Evolutionary conservation across 2,797 vertebrate genomes (phyloP).

Genomic region (Poliocrania exsul): DNA sequence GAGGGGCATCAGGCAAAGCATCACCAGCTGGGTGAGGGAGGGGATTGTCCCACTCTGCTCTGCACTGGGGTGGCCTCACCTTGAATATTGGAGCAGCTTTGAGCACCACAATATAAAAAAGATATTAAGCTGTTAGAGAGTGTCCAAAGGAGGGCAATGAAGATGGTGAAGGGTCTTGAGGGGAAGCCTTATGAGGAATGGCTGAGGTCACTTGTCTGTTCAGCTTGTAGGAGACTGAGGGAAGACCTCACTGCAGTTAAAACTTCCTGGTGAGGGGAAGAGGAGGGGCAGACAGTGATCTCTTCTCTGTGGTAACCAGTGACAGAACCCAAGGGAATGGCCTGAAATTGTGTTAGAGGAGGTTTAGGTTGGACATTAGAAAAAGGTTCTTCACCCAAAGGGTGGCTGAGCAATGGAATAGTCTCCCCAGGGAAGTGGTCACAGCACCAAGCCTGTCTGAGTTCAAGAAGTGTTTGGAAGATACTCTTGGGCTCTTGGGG

Average conservation of each 20-base stretch:
- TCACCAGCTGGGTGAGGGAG: accelerated
- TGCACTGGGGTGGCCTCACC: background rate
- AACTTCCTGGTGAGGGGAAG: background rate
- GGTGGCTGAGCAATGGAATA: background rate
- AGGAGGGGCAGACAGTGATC: background rate
- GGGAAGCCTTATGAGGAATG: accelerated
- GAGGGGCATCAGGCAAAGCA: background rate
- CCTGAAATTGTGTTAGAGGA: background rate
- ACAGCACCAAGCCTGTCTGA: background rate
- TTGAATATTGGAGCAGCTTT: background rate
- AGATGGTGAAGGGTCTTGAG: background rate
- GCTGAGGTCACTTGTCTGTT: background rate
- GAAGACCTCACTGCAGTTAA: background rate
- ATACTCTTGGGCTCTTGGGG: too few species aligned
- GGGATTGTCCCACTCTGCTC: background rate
- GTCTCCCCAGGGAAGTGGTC: background rate
- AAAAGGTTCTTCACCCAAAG: background rate
- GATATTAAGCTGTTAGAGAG: background rate
- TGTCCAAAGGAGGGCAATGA: background rate
- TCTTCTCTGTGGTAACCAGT: background rate
- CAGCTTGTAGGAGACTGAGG: background rate
- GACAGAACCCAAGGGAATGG: background rate
- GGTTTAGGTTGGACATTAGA: background rate
- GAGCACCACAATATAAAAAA: background rate
- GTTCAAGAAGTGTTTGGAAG: background rate